Evolutionary conservation across 2,113 vertebrate species (phyloP), one percentile per base, ranked within the genome.

Genomic region (Oryzias celebensis): DNA sequence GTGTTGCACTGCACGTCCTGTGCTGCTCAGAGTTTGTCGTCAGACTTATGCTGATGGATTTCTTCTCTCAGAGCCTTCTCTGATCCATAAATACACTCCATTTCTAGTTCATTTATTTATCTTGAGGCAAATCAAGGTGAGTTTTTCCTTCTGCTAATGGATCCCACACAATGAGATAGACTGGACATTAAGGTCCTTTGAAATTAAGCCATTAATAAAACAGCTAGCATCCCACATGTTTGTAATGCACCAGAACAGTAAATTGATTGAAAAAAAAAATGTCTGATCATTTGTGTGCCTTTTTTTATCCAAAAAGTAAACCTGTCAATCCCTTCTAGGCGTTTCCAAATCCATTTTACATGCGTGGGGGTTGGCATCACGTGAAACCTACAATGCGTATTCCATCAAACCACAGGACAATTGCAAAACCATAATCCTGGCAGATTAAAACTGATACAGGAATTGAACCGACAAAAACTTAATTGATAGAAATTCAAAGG

Each of bases 21-120:
- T 45, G 50, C 57, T 31, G 28, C 47, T 67, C 70, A 58, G 14
- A 58, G 71, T 17, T 63, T 73, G 52, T n/a, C 45, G 28, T 59
- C 52, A 23, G 50, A 59, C 28, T 51, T 23, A 28, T 36, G 8
- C 48, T 24, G 43, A 42, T 36, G 44, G 55, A 70, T 63, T 78
- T 73, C 41, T 65, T 56, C 63, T 52, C 24, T 2, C 70, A 45
- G 49, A 60, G 20, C 48, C 57, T 58, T 41, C 36, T 75, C 61
- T 62, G 49, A 78, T 71, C 78, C 84, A 75, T 52, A 79, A 79
- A 84, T 66, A 78, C 47, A 26, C 52, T 8, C 2, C 80, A 69
- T 85, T 65, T 73, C 66, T 59, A 64, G 75, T 76, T 78, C 41
- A 76, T 68, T 75, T 42, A 80, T 75, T 84, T 58, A 54, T 67